A percentile compares a stretch with the other conserved stretches of the same genome.
Evolutionary conservation across 2,113 vertebrate genomes (phyloP).

Genomic region (Cettia cetti): DNA sequence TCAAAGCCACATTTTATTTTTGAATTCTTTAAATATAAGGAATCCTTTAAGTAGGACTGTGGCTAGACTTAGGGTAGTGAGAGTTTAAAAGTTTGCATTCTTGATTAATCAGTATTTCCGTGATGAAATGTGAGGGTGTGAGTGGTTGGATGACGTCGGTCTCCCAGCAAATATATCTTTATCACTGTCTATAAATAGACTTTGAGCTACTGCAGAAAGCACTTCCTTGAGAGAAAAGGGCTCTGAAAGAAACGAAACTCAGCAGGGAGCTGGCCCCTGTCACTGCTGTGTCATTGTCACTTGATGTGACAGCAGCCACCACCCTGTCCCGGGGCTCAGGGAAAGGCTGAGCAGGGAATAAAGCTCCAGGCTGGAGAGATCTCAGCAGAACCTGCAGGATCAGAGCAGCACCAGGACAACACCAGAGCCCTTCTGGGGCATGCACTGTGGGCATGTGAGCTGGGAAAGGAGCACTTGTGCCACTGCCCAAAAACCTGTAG

Average conservation of each 20-base stretch:
- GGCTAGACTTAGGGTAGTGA: background rate
- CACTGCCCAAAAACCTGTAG: background rate
- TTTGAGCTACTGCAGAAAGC: background rate
- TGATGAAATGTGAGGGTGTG: background rate
- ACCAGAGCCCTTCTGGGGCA: background rate
- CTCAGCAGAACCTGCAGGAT: background rate
- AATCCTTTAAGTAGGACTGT: background rate
- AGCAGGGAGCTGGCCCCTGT: background rate
- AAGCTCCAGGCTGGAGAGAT: accelerated
- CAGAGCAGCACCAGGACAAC: background rate
- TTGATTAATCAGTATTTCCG: background rate
- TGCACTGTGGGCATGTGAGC: accelerated
- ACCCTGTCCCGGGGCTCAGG: accelerated
- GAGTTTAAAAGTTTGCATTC: background rate
- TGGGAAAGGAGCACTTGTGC: background rate
- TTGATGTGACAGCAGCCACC: background rate
- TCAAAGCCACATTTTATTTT: background rate
- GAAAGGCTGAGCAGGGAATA: background rate
- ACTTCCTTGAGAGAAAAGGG: background rate
- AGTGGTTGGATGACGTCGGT: background rate
- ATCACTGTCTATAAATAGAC: background rate
- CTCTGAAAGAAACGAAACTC: background rate
- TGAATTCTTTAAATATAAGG: background rate
- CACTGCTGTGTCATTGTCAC: background rate
- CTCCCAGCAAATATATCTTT: background rate